These are phyloP conservation scores for Leptopilina boulardi DNA, from an alignment of 1,140 invertebrate species.

Conservation along the genomic window DNA sequence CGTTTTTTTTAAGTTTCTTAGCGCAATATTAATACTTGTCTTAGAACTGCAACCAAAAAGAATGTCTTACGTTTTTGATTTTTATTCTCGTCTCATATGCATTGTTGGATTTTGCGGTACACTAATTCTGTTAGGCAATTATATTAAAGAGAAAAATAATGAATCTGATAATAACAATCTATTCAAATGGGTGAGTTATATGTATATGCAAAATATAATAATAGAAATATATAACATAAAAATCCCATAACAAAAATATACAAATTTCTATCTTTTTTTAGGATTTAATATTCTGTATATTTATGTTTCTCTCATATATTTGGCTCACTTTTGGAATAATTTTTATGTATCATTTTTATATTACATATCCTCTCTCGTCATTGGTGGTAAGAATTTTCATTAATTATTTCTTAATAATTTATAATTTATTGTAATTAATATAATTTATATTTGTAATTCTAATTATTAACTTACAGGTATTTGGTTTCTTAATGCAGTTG, in stretches of 20 bases:
- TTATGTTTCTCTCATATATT: background rate
- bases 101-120: background rate
- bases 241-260: too few species aligned
- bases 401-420: background rate
- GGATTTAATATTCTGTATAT: background rate
- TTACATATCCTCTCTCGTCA: background rate
- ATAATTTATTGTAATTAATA: too few species aligned
- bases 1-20: background rate
- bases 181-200: background rate
- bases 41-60: background rate
- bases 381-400: background rate
- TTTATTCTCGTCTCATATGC: background rate
- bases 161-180: background rate
- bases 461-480: background rate
- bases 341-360: background rate
- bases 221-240: background rate
- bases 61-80: constrained; percentile 2
- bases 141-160: background rate
- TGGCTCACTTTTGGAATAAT: background rate
- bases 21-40: background rate
- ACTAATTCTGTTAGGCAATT: background rate
- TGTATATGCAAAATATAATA: background rate
- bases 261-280: background rate
- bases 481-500: background rate
- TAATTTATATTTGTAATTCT: too few species aligned